Evolutionary conservation across 1,140 invertebrate genomes (phyloP), one percentile per base, ranked within the genome.

Genomic region (Parapsyche elsis): DNA sequence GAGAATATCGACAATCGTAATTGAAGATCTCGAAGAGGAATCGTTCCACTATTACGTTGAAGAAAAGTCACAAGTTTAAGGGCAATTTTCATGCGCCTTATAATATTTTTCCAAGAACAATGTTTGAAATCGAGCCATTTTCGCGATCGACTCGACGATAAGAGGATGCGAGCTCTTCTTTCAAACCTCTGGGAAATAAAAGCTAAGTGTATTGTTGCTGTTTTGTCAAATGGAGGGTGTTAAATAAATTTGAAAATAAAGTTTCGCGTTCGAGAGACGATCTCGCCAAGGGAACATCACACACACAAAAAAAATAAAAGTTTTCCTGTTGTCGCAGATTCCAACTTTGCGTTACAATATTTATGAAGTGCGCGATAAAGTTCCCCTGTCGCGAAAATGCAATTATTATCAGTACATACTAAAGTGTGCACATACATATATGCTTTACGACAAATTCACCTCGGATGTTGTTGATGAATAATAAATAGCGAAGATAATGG

Each of bases 211-310:
- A 16, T 14, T 14, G 16, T 19, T 14, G 59, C 19, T 19, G 21
- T 67, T 12, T 67, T 67, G 21, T 67, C 19, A 30, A 67, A 67
- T 23, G 64, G 19, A 67, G 14, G 19, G 64, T 12, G 64, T 30
- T 30, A 23, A 67, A 67, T 67, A 67, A 67, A 67, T 67, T 67
- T 23, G 23, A 26, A 67, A 67, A 26, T 67, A 67, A 30, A 26
- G n/a, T 53, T 53, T 10, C 49, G 16, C 16, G 49, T 53, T 10
- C 49, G 10, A 16, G 45, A 46, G 10, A 53, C 49, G 49, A 16
- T 53, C 12, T 53, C 49, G 49, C 16, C 49, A 5, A 1, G 49
- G 49, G 49, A 53, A 53, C 12, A 53, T 5, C 2, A 12, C 49
- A 53, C 2, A 12, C 49, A 1, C 30, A 38, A 7, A 38, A 38